Evolutionary conservation across 35 echinoderm and acorn worm species (phyloP), one percentile per base, ranked within the genome.

Genomic region (Patiria miniata): DNA sequence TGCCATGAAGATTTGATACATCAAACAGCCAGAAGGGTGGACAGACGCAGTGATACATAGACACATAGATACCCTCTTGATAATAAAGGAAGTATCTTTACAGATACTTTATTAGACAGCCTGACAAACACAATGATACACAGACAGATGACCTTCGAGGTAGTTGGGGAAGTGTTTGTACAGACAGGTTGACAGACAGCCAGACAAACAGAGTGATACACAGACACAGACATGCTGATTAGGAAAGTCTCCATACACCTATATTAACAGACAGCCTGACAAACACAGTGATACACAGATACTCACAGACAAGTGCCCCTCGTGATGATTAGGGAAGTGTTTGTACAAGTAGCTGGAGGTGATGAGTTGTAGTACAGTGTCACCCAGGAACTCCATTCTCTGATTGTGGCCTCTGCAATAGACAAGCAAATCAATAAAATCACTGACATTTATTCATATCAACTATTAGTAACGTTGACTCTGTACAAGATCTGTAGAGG

Each of bases 281-380:
- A 47, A 47, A 47, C 42, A 47, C 42, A 6, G 42, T 6, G 42
- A 47, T 12, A 47, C 1, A 37, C 33, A 23, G 57, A 28, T 51
- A 89, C 85, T 97, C 89, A 97, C 95, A 61, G 95, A 97, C 19
- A 97, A 79, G 77, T 97, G 95, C 29, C 95, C 95, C 65, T 97
- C 95, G 78, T 97, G 95, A 81, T 97, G 95, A 57, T 97, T 81
- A 50, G 95, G 95, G 77, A 97, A 97, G 44, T 90, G 88, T 78
- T 89, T 97, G 47, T 88, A 97, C 18, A 97, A 65, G 77, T 97
- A 94, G 21, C 52, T 55, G 7, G 95, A 97, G 0, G 88, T 87
- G 9, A 97, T 83, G 16, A 97, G 91, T 78, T 97, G 95, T 12
- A 97, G 51, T 0, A 93, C 95, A 19, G 95, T 88, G 85, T 97